phyloP scores from a whole-genome alignment of 2,797 vertebrate genomes.

The Novumbra hubbsi region DNA sequence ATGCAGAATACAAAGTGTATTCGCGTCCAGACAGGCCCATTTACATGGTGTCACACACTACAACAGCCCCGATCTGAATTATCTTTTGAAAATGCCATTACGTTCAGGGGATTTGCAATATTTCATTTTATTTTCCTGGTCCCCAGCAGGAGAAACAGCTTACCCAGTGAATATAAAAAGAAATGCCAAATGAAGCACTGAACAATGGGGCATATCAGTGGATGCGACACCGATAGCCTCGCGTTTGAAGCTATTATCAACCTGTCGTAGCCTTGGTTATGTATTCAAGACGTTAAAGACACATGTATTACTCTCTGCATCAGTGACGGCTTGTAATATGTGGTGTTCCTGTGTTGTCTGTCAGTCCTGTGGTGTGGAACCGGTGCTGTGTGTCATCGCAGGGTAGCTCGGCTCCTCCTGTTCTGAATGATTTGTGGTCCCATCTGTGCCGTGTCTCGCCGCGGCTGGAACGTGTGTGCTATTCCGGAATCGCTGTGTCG shows the following conservation, averaged over 20 bases:
- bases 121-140: not conserved
- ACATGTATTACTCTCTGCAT: not conserved
- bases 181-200: not conserved
- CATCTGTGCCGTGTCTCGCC: not conserved
- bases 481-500: not conserved
- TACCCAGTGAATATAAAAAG: not conserved
- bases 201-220: not conserved
- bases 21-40: not conserved
- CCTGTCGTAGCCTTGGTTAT: not conserved
- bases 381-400: not conserved
- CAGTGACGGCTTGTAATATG: not conserved
- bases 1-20: not conserved
- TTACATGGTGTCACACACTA: constrained; percentile 1
- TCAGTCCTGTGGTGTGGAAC: not conserved
- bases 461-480: not conserved
- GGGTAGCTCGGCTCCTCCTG: not conserved
- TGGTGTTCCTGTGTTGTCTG: not conserved
- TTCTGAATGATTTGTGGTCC: not conserved
- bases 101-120: not conserved
- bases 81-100: not conserved
- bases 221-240: not conserved
- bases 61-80: not conserved
- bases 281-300: not conserved
- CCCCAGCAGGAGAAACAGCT: not conserved
- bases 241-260: not conserved